Evolutionary conservation across 2,797 vertebrate species (phyloP), one percentile per base, ranked within the genome.

Genomic region (Urocyon cinereoargenteus): DNA sequence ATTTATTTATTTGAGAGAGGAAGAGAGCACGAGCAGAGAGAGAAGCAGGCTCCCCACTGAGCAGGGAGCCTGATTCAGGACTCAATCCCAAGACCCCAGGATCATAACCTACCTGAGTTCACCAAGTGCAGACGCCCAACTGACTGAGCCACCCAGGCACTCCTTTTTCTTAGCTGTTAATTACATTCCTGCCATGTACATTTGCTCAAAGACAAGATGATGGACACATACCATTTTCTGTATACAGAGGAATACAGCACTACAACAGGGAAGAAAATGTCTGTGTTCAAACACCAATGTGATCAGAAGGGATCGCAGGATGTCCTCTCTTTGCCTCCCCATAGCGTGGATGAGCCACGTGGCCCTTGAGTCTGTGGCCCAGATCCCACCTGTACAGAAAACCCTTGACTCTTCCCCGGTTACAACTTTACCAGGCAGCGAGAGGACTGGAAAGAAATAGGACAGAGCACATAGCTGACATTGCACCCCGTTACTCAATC

Each of bases 311-410:
- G 1, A 9, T 28, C 10, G 3, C 5, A 22, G 2, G 0, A 59
- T 0, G 7, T 21, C 70, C 59, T 14, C 18, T 10, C 53, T 72
- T 6, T 22, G 21, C 18, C 31, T 28, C n/a, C 34, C 4, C 0
- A 2, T 6, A 0, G 5, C 0, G 3, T 21, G n/a, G 36, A 2
- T 15, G 13, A 77, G 64, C 36, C 22, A 1, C 15, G 3, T 2
- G 0, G 55, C 49, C 31, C 6, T 31, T 15, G 9, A 57, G 31
- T 22, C 53, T 1, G 0, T 2, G 18, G 40, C 6, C 16, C 6
- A 0, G 15, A 3, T 31, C 55, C 68, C 28, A 22, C 40, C 28
- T 49, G 45, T 31, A 0, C 21, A 5, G 8, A 53, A 68, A 62
- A 75, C 18, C 62, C 68, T n/a, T 31, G 34, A 31, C 61, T 55